Percentiles rank a stretch among this genome's conserved stretches.
phyloP scores from a whole-genome alignment of 2,113 vertebrate genomes.

The Phodopus roborovskii region DNA sequence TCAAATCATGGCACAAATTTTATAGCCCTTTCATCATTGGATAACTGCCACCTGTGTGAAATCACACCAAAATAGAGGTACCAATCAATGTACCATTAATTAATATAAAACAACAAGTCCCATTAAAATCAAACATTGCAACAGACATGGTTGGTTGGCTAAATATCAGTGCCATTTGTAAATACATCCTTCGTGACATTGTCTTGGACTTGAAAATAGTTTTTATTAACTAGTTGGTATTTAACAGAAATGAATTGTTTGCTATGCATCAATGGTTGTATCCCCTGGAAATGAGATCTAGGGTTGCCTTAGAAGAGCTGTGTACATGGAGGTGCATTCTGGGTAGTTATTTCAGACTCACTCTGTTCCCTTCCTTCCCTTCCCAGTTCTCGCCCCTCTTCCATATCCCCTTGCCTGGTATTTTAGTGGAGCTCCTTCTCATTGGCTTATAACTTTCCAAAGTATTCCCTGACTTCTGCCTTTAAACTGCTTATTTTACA shows the following conservation, averaged over 20 bases:
- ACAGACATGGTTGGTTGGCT: slow-evolving; percentile 65
- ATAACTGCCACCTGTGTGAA: slow-evolving; percentile 67
- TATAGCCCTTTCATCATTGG: slow-evolving; percentile 31
- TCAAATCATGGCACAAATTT: slow-evolving; percentile 17
- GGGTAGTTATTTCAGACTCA: slow-evolving; percentile 19
- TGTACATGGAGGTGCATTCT: background rate
- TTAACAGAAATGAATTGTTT: slow-evolving; percentile 78
- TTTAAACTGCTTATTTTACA: slow-evolving; percentile 33
- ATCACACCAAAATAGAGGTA: slow-evolving; percentile 64
- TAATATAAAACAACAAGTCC: slow-evolving; percentile 67
- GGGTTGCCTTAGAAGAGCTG: slow-evolving; percentile 17
- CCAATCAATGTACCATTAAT: slow-evolving; percentile 69
- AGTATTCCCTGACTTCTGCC: slow-evolving; percentile 39
- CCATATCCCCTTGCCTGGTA: background rate
- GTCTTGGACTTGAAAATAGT: slow-evolving; percentile 68
- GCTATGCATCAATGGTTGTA: slow-evolving; percentile 57
- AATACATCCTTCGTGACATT: slow-evolving; percentile 67
- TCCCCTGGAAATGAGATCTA: slow-evolving; percentile 24
- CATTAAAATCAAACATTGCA: slow-evolving; percentile 70
- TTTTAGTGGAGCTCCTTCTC: slow-evolving; percentile 43
- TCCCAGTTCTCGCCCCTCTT: background rate
- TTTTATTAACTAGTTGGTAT: slow-evolving; percentile 75
- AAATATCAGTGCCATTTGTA: slow-evolving; percentile 71
- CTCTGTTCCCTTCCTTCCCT: background rate
- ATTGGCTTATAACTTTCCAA: slow-evolving; percentile 46